Percentiles rank a stretch among this genome's conserved stretches.
Evolutionary conservation across 2,113 vertebrate genomes (phyloP).

Genomic region (Aldabrachelys gigantea): DNA sequence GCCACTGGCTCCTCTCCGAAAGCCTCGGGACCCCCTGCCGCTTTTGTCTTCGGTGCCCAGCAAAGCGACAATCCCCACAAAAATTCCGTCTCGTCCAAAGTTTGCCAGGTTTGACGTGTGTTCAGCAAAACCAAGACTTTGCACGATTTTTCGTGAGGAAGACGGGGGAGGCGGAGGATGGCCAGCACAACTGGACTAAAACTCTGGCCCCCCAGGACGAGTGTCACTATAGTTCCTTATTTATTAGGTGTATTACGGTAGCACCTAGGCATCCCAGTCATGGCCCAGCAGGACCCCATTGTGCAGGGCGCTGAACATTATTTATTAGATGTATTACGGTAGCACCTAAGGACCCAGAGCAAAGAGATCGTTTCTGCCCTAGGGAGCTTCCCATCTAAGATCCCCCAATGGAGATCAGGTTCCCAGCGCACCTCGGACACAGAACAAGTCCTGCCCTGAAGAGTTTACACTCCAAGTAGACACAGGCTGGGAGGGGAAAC

Average conservation of each 20-base stretch:
- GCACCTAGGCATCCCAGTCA: too few relatives aligned
- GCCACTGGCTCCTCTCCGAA: neutral
- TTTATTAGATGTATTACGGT: too few relatives aligned
- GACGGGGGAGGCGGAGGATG: neutral
- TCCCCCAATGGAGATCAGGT: neutral
- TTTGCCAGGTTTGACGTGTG: neutral
- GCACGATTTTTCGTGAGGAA: neutral
- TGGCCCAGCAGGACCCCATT: too few relatives aligned
- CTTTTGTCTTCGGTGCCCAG: neutral
- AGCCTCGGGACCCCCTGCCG: neutral
- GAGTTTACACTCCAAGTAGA: neutral
- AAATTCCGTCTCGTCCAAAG: neutral
- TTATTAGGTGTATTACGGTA: too few relatives aligned
- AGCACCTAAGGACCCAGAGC: too few relatives aligned
- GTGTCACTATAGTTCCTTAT: too few relatives aligned
- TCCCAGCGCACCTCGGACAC: neutral
- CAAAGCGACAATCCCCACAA: neutral
- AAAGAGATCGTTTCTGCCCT: too few relatives aligned
- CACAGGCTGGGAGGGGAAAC: neutral
- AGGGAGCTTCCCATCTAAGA: neutral
- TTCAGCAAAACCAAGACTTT: neutral
- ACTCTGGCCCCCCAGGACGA: too few relatives aligned
- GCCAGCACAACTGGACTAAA: too few relatives aligned
- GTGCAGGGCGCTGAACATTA: too few relatives aligned
- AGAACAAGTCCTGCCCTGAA: neutral